A percentile compares a stretch with the other conserved stretches of the same genome.
Conservation (phyloP, 2,113 vertebrate genomes). For the Takifugu bimaculatus region DNA sequence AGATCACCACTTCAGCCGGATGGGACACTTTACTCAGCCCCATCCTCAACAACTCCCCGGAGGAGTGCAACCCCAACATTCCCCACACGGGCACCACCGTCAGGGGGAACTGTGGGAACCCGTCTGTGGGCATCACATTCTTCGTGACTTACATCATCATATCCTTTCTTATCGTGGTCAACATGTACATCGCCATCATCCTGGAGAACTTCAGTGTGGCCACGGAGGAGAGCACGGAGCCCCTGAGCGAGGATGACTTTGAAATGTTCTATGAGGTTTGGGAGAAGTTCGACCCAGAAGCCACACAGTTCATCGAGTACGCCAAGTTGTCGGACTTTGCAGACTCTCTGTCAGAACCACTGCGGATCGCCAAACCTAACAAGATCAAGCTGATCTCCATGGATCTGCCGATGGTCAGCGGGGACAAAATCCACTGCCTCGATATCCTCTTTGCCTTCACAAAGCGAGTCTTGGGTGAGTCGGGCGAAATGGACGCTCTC, state of each 20-base stretch:
- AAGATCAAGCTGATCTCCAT: slow-evolving; percentile 96
- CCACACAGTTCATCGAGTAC: slow-evolving; percentile 98
- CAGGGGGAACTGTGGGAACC: slow-evolving; percentile 91
- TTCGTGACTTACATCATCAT: slow-evolving; percentile 99
- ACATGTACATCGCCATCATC: slow-evolving; percentile 99
- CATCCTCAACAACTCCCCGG: slow-evolving; percentile 91
- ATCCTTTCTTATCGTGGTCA: slow-evolving; percentile 98
- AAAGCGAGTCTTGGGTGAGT: slow-evolving; percentile 95
- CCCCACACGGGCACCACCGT: slow-evolving; percentile 79
- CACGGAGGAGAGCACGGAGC: slow-evolving; percentile 97
- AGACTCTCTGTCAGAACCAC: slow-evolving; percentile 88
- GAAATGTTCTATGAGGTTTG: slow-evolving; percentile 99
- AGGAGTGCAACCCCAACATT: slow-evolving; percentile 83
- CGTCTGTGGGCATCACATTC: slow-evolving; percentile 94
- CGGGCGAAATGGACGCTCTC: slow-evolving; percentile 95
- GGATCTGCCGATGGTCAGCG: slow-evolving; percentile 98
- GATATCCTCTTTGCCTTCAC: slow-evolving; percentile 99
- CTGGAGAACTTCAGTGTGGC: slow-evolving; percentile 99
- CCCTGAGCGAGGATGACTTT: slow-evolving; percentile 96
- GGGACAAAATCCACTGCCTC: slow-evolving; percentile 97
- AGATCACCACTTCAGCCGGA: slow-evolving; percentile 96
- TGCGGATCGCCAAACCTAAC: slow-evolving; percentile 92
- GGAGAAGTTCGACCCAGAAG: slow-evolving; percentile 97
- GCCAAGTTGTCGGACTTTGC: slow-evolving; percentile 90
- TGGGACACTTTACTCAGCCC: slow-evolving; percentile 95